Percentiles rank a stretch among this genome's conserved stretches.
phyloP scores from a whole-genome alignment of 2,797 vertebrate species.

The Hemibagrus guttatus region DNA sequence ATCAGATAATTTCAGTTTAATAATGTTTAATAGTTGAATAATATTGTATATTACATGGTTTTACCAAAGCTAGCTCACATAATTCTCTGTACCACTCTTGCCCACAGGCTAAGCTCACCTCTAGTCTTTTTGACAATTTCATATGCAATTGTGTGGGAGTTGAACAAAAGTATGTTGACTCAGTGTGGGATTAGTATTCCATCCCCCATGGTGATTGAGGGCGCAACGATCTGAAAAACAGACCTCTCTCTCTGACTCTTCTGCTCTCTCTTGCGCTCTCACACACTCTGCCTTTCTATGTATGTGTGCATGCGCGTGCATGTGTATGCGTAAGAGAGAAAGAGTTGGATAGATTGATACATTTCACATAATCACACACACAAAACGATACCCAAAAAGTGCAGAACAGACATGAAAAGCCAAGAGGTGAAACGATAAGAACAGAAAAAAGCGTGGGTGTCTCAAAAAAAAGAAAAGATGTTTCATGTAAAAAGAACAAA shows the following conservation, averaged over 20 bases:
- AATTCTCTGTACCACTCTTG: slow-evolving; percentile 41
- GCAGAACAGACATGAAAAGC: slow-evolving; percentile 4
- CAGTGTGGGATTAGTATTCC: slow-evolving; percentile 48
- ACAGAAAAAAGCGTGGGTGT: slow-evolving; percentile 12
- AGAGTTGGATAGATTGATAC: background rate
- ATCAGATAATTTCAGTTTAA: background rate
- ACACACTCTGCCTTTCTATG: background rate
- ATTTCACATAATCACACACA: background rate
- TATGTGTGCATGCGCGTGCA: background rate
- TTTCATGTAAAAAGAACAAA: slow-evolving; percentile 17
- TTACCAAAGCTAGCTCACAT: slow-evolving; percentile 38
- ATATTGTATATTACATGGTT: background rate
- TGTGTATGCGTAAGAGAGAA: background rate
- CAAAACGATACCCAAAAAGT: slow-evolving; percentile 12
- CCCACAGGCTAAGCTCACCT: slow-evolving; percentile 43
- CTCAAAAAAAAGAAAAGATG: background rate
- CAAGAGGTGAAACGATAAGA: slow-evolving; percentile 22
- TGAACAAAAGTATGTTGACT: slow-evolving; percentile 47
- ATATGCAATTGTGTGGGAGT: slow-evolving; percentile 47
- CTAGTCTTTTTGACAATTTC: slow-evolving; percentile 47
- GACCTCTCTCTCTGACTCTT: slow-evolving; percentile 26
- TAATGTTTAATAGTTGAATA: background rate
- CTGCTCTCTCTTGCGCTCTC: background rate
- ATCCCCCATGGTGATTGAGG: slow-evolving; percentile 42
- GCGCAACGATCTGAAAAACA: slow-evolving; percentile 43